Evolutionary conservation across 2,113 vertebrate species (phyloP).

Genomic region (Bujurquina vittata): DNA sequence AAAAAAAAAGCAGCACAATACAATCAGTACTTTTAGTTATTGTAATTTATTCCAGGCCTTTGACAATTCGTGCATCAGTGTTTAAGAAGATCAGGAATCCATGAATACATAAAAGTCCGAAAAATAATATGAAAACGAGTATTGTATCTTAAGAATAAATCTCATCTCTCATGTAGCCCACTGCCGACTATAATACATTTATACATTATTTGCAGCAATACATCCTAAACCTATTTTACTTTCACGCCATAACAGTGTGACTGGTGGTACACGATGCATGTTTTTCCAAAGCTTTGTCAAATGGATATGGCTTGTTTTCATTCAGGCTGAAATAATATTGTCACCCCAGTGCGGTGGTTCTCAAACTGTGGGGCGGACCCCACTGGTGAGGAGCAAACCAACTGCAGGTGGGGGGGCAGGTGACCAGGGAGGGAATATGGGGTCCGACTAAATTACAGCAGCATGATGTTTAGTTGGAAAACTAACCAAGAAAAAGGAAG

Average conservation of each 20-base stretch:
- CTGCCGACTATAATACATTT: slow-evolving; percentile 85
- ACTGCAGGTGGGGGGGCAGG: neutral
- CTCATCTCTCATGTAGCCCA: slow-evolving; percentile 75
- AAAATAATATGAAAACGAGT: slow-evolving; percentile 74
- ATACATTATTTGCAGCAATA: slow-evolving; percentile 81
- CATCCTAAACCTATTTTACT: slow-evolving; percentile 79
- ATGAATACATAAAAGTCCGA: slow-evolving; percentile 70
- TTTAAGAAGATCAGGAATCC: slow-evolving; percentile 70
- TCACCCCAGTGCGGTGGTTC: slow-evolving; percentile 10
- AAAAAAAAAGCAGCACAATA: slow-evolving; percentile 24
- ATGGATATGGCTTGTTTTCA: slow-evolving; percentile 86
- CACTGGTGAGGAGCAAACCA: neutral
- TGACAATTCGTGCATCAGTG: slow-evolving; percentile 62
- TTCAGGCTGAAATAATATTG: slow-evolving; percentile 87
- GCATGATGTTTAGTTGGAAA: neutral
- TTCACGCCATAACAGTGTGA: slow-evolving; percentile 72
- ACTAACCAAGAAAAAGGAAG: neutral
- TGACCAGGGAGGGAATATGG: too few species aligned
- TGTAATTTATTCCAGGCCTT: slow-evolving; percentile 58
- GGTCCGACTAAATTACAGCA: neutral
- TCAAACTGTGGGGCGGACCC: neutral
- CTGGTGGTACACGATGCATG: slow-evolving; percentile 74
- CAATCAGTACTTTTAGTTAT: slow-evolving; percentile 43
- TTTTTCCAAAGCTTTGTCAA: slow-evolving; percentile 88
- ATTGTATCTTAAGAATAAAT: slow-evolving; percentile 79